Evolutionary conservation across 64 coral and sea anemone genomes (phyloP), one percentile per base, ranked within the genome.

Genomic region (Pocillopora verrucosa): DNA sequence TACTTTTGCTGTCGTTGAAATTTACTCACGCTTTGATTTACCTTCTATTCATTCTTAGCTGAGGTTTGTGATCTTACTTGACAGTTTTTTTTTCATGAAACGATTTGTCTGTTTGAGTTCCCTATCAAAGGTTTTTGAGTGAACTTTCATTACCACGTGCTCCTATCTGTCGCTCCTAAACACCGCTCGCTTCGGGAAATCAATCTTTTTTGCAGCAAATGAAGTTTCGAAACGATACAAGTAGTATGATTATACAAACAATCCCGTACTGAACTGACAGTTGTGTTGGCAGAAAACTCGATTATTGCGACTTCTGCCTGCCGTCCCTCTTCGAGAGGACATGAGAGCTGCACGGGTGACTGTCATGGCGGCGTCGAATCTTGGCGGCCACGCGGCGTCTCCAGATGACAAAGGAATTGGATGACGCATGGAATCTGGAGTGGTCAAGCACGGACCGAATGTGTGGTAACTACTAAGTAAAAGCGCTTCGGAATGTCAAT

Each of bases 201-300:
- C 41, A 51, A 51, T 51, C 30, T 65, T 69, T 70, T 70, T 85
- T 85, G 37, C 82, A 85, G 64, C 65, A 56, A 57, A 68, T 72
- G 61, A 85, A 68, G 82, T 56, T 85, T 60, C 82, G 82, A 72
- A 85, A 56, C 80, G 80, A 37, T 65, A 38, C 61, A 65, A 67
- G 13, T 85, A 22, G 69, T 51, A 3, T 15, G 56, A 72, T 22
- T 85, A 70, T 70, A 85, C 17, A 72, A 72, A 76, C 34, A 77
- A 15, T 85, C 17, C 64, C 37, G 82, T 85, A 85, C 82, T 85
- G 82, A 85, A 85, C 82, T 85, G 82, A 85, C 82, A 85, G 82
- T 85, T 85, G 82, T 85, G 36, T 85, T 85, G 82, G 82, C 82
- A 85, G 82, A 85, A 85, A 65, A 85, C 65, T 68, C 65, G 36